Evolutionary conservation across 2,113 vertebrate species (phyloP), one percentile per base, ranked within the genome.

Genomic region (Mesembrinibis cayennensis): DNA sequence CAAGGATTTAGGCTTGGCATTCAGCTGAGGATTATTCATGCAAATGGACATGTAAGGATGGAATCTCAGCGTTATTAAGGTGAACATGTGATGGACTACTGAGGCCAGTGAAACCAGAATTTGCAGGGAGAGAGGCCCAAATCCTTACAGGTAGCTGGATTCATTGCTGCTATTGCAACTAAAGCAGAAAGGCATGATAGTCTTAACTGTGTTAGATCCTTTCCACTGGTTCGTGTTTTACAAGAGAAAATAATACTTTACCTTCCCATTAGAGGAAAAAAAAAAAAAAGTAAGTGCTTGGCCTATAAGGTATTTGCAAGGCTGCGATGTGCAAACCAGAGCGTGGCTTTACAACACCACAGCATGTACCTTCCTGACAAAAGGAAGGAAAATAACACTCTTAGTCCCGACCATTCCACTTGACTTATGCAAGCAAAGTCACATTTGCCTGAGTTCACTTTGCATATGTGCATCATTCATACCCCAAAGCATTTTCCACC

Each of bases 351-450:
- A 25, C 63, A n/a, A 7, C 22, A 12, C 9, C 25, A 21, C 25
- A 6, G 30, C 18, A 2, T 20, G 22, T 27, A 3, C 6, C 6
- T 36, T 22, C 10, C 34, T 36, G 40, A 5, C 1, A 10, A 77
- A 72, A 42, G 10, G 6, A 3, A 32, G 66, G 29, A 30, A 80
- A 58, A 32, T 7, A 26, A 19, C 44, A 7, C 34, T 53, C n/a
- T 3, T 6, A n/a, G 58, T 12, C 20, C 45, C 3, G 2, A 5
- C 16, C 0, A 1, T 44, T 44, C 27, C 20, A 2, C 29, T 19
- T 10, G 67, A 30, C 11, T 40, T 4, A 11, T 0, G 2, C 29
- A 25, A 36, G 44, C n/a, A 19, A 25, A 18, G 38, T 5, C 0
- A 0, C 30, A 0, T 42, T 52, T 62, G 7, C 65, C 23, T 7